These are phyloP conservation scores for Poeciliopsis presidionis DNA, from an alignment of 2,797 vertebrate species.

Conservation along the genomic window DNA sequence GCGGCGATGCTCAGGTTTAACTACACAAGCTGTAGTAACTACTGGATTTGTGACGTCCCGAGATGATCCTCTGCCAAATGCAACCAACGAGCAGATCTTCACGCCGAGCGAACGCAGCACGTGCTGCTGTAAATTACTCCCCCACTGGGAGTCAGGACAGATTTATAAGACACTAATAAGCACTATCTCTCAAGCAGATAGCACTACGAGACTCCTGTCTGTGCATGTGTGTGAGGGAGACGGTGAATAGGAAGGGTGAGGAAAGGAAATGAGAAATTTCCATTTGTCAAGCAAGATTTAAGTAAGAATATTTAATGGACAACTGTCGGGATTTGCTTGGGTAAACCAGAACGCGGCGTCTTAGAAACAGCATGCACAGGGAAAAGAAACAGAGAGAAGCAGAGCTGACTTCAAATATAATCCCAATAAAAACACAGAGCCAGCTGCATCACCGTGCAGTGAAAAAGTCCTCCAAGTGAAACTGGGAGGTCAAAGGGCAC, in stretches of 20 bases:
- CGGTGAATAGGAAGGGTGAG: not conserved
- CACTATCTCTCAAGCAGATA: slow-evolving; percentile 61
- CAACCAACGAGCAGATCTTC: slow-evolving; percentile 10
- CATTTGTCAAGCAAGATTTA: slow-evolving; percentile 1
- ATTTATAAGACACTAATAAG: slow-evolving; percentile 75
- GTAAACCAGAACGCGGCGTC: slow-evolving; percentile 1
- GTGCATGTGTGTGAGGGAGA: slow-evolving; percentile 21
- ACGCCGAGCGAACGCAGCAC: slow-evolving; percentile 36
- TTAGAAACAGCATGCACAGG: not conserved
- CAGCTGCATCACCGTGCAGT: too few relatives aligned
- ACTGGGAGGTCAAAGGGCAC: not conserved
- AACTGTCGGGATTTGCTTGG: not conserved
- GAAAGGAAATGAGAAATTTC: not conserved
- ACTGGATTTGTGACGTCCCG: not conserved
- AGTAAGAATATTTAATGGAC: slow-evolving; percentile 1
- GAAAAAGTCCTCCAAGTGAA: not conserved
- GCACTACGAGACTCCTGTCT: slow-evolving; percentile 26
- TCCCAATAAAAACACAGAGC: not conserved
- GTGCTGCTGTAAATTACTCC: slow-evolving; percentile 58
- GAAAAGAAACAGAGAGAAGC: not conserved
- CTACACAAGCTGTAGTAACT: not conserved
- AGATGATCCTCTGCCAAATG: slow-evolving; percentile 17
- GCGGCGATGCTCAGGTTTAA: slow-evolving; percentile 36
- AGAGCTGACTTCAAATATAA: not conserved
- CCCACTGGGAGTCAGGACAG: slow-evolving; percentile 55